Conservation (phyloP, 2,888 invertebrate genomes). For the Ypsolopha scabrella region DNA sequence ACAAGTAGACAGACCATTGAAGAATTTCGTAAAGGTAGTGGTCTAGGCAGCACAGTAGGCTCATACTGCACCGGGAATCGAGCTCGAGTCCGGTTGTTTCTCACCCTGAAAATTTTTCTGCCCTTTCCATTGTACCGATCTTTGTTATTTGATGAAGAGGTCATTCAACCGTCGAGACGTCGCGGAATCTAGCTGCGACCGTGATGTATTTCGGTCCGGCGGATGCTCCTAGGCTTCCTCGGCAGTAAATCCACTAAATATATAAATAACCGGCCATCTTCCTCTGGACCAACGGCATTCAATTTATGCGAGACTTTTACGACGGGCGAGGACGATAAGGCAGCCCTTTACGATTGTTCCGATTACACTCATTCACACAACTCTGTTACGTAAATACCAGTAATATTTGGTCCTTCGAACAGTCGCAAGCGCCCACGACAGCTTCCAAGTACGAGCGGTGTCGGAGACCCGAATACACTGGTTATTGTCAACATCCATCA, state of each 20-base stretch:
- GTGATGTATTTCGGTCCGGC: constrained; percentile 53
- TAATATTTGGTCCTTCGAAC: neutral
- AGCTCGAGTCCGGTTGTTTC: no score
- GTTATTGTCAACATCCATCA: neutral
- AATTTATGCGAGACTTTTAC: constrained; percentile 39
- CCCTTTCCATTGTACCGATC: no score
- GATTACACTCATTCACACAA: constrained; percentile 34
- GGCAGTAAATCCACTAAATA: constrained; percentile 49
- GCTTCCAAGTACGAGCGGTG: no score
- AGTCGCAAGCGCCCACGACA: neutral
- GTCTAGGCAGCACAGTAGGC: no score
- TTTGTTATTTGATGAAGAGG: constrained; percentile 21
- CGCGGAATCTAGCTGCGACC: constrained; percentile 58
- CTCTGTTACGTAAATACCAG: constrained; percentile 5
- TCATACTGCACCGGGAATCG: no score
- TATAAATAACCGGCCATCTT: constrained; percentile 45
- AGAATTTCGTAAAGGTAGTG: no score
- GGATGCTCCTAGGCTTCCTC: constrained; percentile 55
- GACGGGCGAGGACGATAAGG: constrained; percentile 34
- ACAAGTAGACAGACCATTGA: no score
- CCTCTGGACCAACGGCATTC: constrained; percentile 27
- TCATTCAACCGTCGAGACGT: constrained; percentile 61
- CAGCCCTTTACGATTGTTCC: constrained; percentile 31
- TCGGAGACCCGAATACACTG: neutral
- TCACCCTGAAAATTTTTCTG: no score